Conservation (phyloP, 2,113 vertebrate genomes). For the Hippocampus zosterae region DNA sequence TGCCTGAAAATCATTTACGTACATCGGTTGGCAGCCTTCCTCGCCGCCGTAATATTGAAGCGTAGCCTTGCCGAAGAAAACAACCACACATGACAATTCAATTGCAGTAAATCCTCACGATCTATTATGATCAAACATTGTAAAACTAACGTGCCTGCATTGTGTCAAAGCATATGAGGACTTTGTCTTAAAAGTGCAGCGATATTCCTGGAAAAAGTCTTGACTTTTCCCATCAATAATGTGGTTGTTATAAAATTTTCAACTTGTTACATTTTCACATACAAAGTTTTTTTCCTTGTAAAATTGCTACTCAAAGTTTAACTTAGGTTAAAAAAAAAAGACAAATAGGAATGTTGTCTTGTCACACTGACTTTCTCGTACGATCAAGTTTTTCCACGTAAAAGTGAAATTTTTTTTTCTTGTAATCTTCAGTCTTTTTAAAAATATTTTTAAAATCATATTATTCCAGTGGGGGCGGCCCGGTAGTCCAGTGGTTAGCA, state of each 20-base stretch:
- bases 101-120: background rate
- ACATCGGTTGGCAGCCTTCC: slow-evolving; percentile 9
- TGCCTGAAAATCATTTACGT: slow-evolving; percentile 36
- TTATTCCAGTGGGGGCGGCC: no score
- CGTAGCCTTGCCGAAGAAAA: background rate
- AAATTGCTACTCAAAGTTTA: background rate
- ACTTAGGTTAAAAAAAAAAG: background rate
- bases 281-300: background rate
- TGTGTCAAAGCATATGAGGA: slow-evolving; percentile 1
- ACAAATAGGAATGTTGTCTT: no score
- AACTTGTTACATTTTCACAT: background rate
- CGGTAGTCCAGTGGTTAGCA: no score
- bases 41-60: background rate
- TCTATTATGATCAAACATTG: background rate
- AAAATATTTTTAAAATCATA: no score
- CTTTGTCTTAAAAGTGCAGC: background rate
- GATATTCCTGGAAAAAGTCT: background rate
- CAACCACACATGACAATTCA: background rate
- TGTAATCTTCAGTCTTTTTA: no score
- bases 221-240: background rate
- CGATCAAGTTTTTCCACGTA: no score
- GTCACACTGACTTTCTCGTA: no score
- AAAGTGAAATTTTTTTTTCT: no score
- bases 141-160: background rate
- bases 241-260: background rate